Percentiles rank a stretch among this genome's conserved stretches.
Evolutionary conservation across 2,797 vertebrate genomes (phyloP).

Genomic region (Austrolebias charrua): DNA sequence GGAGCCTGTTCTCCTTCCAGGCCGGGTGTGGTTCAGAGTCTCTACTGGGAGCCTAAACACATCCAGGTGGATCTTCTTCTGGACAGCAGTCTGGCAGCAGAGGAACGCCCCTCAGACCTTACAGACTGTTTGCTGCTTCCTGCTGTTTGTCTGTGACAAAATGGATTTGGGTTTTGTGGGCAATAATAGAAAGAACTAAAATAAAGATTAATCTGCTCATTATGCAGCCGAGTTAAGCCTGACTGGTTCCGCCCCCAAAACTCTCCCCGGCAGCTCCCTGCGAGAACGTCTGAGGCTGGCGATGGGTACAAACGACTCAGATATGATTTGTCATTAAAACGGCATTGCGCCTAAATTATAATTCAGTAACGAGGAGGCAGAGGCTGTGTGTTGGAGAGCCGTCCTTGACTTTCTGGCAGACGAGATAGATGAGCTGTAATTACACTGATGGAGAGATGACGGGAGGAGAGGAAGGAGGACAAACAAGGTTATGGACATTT

Average conservation of each 20-base stretch:
- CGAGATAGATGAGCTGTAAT: conserved; percentile 74
- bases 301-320: conserved; percentile 66
- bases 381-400: conserved; percentile 23
- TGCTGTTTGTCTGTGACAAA: background rate
- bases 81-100: background rate
- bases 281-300: conserved; percentile 21
- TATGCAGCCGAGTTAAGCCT: conserved; percentile 26
- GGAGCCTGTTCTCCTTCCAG: background rate
- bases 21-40: background rate
- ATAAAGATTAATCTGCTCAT: conserved; percentile 56
- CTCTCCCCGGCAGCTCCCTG: background rate
- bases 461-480: conserved; percentile 48
- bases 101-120: background rate
- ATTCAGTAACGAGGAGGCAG: conserved; percentile 46
- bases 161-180: background rate
- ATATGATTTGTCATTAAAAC: conserved; percentile 66
- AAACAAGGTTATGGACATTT: conserved; percentile 57
- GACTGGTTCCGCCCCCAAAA: conserved; percentile 18
- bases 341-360: conserved; percentile 59
- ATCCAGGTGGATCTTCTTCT: background rate
- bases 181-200: conserved; percentile 29
- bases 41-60: background rate
- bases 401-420: conserved; percentile 67
- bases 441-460: conserved; percentile 71
- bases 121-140: too few relatives aligned